These are phyloP conservation scores for Oxytorus armatus DNA, from an alignment of 2,888 invertebrate genomes.

Conservation along the genomic window DNA sequence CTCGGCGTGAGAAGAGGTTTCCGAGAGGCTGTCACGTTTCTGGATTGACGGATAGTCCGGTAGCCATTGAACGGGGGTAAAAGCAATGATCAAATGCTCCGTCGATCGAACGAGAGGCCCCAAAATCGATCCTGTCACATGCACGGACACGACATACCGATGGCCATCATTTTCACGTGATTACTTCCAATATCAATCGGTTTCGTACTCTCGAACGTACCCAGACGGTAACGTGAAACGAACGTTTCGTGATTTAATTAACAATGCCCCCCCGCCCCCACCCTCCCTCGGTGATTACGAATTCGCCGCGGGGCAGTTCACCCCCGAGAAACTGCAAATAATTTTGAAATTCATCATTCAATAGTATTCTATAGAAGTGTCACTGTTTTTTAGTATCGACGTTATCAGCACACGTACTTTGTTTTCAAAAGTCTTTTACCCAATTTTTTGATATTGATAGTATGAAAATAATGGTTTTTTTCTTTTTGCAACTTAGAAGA, in stretches of 20 bases:
- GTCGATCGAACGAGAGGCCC: conserved; percentile 65
- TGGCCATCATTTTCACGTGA: conserved; percentile 44
- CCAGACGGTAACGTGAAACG: conserved; percentile 24
- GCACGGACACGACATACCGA: conserved; percentile 48
- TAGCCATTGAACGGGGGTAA: conserved; percentile 44
- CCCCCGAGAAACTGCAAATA: too few relatives aligned
- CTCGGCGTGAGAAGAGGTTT: conserved; percentile 39
- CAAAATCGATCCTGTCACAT: conserved; percentile 62
- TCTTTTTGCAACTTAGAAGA: too few relatives aligned
- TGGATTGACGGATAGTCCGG: conserved; percentile 69
- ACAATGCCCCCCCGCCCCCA: conserved; percentile 13
- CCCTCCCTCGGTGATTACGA: background rate
- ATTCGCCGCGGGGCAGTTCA: background rate
- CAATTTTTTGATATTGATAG: too few relatives aligned
- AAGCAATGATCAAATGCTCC: conserved; percentile 66
- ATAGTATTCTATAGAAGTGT: too few relatives aligned
- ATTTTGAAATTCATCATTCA: too few relatives aligned
- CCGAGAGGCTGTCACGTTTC: conserved; percentile 45
- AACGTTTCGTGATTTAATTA: conserved; percentile 56
- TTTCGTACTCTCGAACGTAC: background rate
- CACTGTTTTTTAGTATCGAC: too few relatives aligned
- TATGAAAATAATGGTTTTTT: too few relatives aligned
- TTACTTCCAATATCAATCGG: conserved; percentile 13
- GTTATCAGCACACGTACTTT: too few relatives aligned
- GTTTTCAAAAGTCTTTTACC: too few relatives aligned